Evolutionary conservation across 2,797 vertebrate species (phyloP), one percentile per base, ranked within the genome.

Genomic region (Danio choprae): DNA sequence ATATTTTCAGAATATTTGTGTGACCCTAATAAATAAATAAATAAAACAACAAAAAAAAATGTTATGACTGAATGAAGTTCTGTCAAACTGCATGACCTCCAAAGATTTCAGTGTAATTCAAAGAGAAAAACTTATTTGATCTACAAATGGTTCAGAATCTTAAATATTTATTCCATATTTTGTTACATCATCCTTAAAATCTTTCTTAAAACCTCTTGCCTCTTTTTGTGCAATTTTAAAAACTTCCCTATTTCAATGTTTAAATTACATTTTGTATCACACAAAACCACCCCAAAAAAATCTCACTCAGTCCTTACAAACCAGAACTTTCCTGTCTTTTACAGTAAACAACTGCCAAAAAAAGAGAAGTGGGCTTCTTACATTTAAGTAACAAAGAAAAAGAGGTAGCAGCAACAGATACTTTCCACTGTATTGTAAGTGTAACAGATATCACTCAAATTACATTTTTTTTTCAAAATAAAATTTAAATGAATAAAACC

Each of bases 291-390:
- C 4, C 13, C n/a, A 29, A 38, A 13, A 59, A 69, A 69, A 38
- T 68, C 4, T 16, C 7, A 16, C 8, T 22, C 7, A 68, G 12
- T 16, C 8, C 44, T 46, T 46, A 16, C 20, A 68, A 68, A 51
- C 15, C 38, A 56, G n/a, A 72, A 56, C 69, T 72, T 72, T 51
- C 67, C 6, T 8, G 7, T 41, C 8, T 72, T 18, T 43, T 10
- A 43, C 18, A 8, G 11, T 8, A 7, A 51, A 38, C 16, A 40
- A 51, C 4, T n/a, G 29, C 1, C 8, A 43, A 16, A 72, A 56
- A 51, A 58, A 16, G 40, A 44, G 53, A 72, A 72, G 70, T 58
- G 18, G n/a, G 5, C 38, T 22, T 44, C 16, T 55, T 16, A 20
- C 22, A 53, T 38, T 53, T 38, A 6, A 13, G 11, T 20, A 20